Conservation (phyloP, 2,888 invertebrate species). For the Stenodema calcarata region DNA sequence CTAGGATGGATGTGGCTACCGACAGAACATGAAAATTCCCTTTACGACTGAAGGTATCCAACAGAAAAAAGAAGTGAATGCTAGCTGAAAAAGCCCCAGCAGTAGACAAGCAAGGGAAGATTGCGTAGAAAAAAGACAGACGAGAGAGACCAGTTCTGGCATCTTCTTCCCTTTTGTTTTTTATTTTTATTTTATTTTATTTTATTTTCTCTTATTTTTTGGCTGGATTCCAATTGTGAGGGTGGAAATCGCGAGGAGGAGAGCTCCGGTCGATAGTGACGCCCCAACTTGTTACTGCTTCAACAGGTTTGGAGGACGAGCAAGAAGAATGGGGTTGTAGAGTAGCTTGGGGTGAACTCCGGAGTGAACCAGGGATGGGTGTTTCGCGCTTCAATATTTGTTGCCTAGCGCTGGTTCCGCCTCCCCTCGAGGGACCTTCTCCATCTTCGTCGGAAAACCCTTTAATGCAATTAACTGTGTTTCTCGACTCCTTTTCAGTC, state of each 20-base stretch:
- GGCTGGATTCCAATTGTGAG: conserved; percentile 43
- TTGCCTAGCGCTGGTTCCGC: neutral
- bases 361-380: neutral
- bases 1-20: too few species aligned
- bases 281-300: conserved; percentile 51
- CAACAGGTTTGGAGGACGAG: conserved; percentile 46
- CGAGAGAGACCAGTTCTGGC: neutral
- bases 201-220: conserved; percentile 36
- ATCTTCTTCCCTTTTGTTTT: neutral
- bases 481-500: neutral
- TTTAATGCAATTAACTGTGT: conserved; percentile 47
- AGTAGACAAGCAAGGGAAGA: neutral
- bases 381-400: conserved; percentile 32
- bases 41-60: neutral
- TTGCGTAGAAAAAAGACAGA: neutral
- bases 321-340: neutral
- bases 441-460: neutral
- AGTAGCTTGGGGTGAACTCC: neutral
- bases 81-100: neutral
- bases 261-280: conserved; percentile 42
- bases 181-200: too few species aligned
- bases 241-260: conserved; percentile 8
- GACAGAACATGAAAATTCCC: neutral
- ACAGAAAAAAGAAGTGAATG: neutral
- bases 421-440: neutral